Conservation (phyloP, 1,140 invertebrate genomes). For the Drosophila gunungcola region DNA sequence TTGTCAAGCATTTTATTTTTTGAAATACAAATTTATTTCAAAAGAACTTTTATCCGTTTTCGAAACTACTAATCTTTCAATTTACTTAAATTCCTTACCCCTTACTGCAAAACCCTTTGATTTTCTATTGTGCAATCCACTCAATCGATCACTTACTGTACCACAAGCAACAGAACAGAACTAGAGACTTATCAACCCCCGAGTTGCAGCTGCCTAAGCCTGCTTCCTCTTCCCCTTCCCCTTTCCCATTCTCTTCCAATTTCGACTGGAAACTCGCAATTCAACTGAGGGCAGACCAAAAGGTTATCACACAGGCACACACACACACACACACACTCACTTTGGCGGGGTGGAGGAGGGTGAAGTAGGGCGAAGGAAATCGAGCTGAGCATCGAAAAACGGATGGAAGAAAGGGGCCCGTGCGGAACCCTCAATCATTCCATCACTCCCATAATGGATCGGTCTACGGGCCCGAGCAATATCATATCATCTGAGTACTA, state of each 20-base stretch:
- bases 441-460: conserved; percentile 41
- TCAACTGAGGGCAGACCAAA: conserved; percentile 44
- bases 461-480: conserved; percentile 17
- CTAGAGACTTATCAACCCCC: conserved; percentile 50
- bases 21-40: too few species aligned
- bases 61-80: too few species aligned
- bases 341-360: not conserved
- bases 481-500: conserved; percentile 32
- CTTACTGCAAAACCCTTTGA: conserved; percentile 4
- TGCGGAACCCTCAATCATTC: conserved; percentile 50
- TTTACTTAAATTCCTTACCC: not conserved
- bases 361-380: not conserved
- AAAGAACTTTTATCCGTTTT: not conserved
- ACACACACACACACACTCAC: conserved; percentile 10
- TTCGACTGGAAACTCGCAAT: conserved; percentile 40
- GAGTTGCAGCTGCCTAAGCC: conserved; percentile 66
- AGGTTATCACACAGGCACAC: conserved; percentile 61
- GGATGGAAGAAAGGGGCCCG: not conserved
- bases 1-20: too few species aligned
- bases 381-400: conserved; percentile 4
- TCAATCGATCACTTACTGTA: conserved; percentile 15
- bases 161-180: conserved; percentile 9
- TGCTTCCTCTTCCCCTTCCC: conserved; percentile 22
- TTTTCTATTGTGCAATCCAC: conserved; percentile 12
- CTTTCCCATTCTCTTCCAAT: conserved; percentile 28